Base-by-base conservation (phyloP, 2,113 vertebrate species). In the Mionectes macconnelli region DNA sequence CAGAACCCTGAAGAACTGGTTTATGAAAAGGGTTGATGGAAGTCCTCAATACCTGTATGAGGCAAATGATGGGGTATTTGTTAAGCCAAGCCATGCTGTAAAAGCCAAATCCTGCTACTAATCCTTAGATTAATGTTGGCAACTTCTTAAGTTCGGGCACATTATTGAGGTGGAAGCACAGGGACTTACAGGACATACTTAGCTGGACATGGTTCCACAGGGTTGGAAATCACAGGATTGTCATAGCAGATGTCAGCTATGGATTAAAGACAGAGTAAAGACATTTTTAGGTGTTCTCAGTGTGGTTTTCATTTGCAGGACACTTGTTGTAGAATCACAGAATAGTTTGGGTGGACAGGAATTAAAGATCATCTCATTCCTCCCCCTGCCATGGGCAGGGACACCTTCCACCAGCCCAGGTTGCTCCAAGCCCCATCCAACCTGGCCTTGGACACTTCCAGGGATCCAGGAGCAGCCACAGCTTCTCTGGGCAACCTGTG, bases 81-180 rank as follows among this genome's bases (percentile, higher is more conserved):
- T 50, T 39, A 37, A 57, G 16, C 21, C n/a, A 52, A 79, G n/a
- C 27, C 37, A 11, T 10, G 31, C 12, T 76, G 23, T 10, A 22
- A 8, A 5, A 70, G 20, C 47, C 31, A 89, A 63, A 50, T 33
- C 30, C 56, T 70, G 55, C 73, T 78, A 10, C 27, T 37, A 9
- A 0, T 23, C 37, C 30, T 80, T 52, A 31, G 20, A 33, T 68
- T 76, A 25, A 49, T 12, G 4, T 1, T 76, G 28, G 17, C 42
- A 67, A 3, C 72, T 57, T 84, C 35, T 62, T 2, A 24, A 24
- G 10, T 59, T 15, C 20, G 47, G 68, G 20, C 42, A n/a, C 4
- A 0, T 45, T 40, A 15, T 1, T 67, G 76, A 74, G 39, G 14
- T 70, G 64, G 47, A 52, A 72, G 27, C 0, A 0, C 6, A 8